These are phyloP conservation scores for Acanthosepion lycidas DNA, from an alignment of 2,888 invertebrate genomes.

Conservation along the genomic window DNA sequence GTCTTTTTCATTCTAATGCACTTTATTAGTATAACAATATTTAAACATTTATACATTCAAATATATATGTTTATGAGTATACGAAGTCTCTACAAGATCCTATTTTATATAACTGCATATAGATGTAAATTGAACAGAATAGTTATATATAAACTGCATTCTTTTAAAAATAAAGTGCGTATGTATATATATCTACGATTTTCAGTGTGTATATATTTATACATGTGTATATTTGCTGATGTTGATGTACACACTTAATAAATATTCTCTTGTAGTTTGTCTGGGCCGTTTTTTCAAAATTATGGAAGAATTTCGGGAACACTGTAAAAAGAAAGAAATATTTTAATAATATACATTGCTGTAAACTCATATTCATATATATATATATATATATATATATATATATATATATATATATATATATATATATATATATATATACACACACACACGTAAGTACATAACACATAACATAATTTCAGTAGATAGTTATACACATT, in stretches of 20 bases:
- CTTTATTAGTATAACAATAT: too few relatives aligned
- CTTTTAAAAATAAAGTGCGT: not conserved
- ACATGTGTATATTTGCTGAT: not conserved
- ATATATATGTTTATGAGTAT: not conserved
- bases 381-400: not conserved
- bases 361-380: not conserved
- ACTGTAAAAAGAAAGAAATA: not conserved
- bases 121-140: not conserved
- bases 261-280: not conserved
- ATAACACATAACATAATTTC: too few relatives aligned
- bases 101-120: not conserved
- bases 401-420: not conserved
- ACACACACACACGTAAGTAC: too few relatives aligned
- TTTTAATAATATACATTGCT: not conserved
- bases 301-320: not conserved
- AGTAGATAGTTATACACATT: too few relatives aligned
- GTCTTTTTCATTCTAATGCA: not conserved
- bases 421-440: not conserved
- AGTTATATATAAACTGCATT: not conserved
- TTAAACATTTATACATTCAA: too few relatives aligned
- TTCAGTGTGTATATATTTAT: slow-evolving; percentile 33
- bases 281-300: not conserved
- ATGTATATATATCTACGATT: slow-evolving; percentile 23
- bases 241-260: not conserved
- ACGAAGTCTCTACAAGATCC: not conserved